Conservation (phyloP, 2,888 invertebrate species). For the Papilio protenor region DNA sequence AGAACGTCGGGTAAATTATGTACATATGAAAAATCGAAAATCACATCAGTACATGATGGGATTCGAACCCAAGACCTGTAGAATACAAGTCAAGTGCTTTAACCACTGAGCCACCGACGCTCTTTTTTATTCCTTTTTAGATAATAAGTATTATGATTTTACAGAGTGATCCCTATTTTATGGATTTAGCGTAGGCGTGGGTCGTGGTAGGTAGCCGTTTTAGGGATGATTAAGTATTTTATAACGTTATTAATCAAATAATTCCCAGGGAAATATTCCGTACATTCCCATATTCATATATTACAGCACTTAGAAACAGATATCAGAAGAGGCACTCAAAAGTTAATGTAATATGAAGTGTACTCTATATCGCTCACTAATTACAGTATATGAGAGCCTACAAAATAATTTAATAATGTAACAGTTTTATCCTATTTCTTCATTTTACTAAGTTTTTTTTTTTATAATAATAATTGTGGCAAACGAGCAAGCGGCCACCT, state of each 20-base stretch:
- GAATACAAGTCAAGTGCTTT: no score
- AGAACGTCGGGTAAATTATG: no score
- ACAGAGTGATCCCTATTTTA: neutral
- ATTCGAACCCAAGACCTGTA: no score
- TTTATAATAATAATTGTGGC: no score
- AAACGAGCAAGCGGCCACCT: no score
- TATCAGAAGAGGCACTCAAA: constrained; percentile 1
- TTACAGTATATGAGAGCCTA: neutral
- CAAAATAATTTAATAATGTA: neutral
- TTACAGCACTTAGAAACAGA: constrained; percentile 14
- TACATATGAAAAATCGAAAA: no score
- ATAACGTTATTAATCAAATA: constrained; percentile 15
- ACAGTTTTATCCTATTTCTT: neutral
- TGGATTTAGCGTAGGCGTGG: neutral
- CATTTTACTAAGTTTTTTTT: no score
- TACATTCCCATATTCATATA: constrained; percentile 7
- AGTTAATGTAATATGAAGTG: constrained; percentile 15
- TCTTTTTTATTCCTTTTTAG: no score
- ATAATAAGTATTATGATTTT: neutral
- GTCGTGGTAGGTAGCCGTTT: neutral
- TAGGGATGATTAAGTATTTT: neutral
- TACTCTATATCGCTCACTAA: neutral
- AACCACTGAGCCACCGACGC: no score
- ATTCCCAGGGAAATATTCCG: neutral
- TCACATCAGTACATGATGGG: no score